phyloP scores from a whole-genome alignment of 2,888 invertebrate species.

The Eupithecia tripunctaria region DNA sequence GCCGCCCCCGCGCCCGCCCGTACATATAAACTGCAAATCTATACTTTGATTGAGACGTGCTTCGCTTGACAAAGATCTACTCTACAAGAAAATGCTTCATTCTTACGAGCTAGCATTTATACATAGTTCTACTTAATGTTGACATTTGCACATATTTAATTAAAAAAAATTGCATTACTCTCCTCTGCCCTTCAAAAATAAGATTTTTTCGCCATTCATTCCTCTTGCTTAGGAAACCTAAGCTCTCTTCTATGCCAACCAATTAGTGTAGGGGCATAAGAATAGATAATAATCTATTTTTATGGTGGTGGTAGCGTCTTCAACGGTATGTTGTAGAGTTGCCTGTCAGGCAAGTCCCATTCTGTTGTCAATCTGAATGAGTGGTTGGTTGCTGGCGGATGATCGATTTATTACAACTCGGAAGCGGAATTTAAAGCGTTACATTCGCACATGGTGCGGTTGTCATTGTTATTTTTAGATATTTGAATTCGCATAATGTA shows the following conservation, averaged over 20 bases:
- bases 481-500: not conserved
- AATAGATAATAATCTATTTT: too few species aligned
- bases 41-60: constrained; percentile 47
- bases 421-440: constrained; percentile 27
- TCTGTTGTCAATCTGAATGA: constrained; percentile 42
- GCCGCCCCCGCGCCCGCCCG: too few species aligned
- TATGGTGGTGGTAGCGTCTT: not conserved
- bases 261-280: too few species aligned
- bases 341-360: constrained; percentile 39
- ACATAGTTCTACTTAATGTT: not conserved
- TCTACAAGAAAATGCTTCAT: not conserved
- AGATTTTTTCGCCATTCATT: too few species aligned
- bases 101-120: not conserved
- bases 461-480: constrained; percentile 3
- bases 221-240: too few species aligned
- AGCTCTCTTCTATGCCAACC: too few species aligned
- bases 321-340: not conserved
- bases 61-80: constrained; percentile 41
- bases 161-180: too few species aligned
- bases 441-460: not conserved
- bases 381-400: not conserved
- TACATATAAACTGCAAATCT: constrained; percentile 54
- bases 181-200: too few species aligned
- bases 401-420: constrained; percentile 7
- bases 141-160: not conserved